A percentile compares a stretch with the other conserved stretches of the same genome.
phyloP scores from a whole-genome alignment of 2,797 vertebrate species.

The Coregonus ussuriensis region DNA sequence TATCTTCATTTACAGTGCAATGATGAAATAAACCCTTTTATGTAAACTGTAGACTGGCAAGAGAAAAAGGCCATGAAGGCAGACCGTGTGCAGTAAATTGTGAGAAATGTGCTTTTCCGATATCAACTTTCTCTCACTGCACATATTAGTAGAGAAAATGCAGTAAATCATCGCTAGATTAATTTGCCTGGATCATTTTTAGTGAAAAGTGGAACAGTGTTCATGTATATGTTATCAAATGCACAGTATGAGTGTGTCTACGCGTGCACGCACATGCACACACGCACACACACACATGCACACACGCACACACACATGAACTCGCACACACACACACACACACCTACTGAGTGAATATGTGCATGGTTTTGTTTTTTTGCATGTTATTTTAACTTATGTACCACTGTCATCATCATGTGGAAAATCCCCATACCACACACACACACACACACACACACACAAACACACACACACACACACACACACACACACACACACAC shows the following conservation, averaged over 20 bases:
- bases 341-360: neutral
- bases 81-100: constrained; percentile 50
- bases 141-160: constrained; percentile 45
- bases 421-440: neutral
- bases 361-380: neutral
- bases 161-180: constrained; percentile 51
- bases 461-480: constrained; percentile 1
- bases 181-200: constrained; percentile 27
- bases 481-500: constrained; percentile 4
- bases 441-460: neutral
- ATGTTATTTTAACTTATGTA: neutral
- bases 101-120: constrained; percentile 56
- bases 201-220: constrained; percentile 24
- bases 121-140: constrained; percentile 52
- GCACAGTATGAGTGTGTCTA: constrained; percentile 2
- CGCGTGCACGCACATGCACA: neutral
- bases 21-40: constrained; percentile 61
- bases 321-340: too few species aligned
- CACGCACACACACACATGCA: too few species aligned
- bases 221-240: constrained; percentile 24
- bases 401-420: constrained; percentile 1
- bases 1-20: constrained; percentile 52
- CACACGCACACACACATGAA: too few species aligned
- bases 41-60: constrained; percentile 54
- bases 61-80: constrained; percentile 37